Base-by-base conservation (phyloP, 1,140 invertebrate genomes). In the Drosophila tsacasi region DNA sequence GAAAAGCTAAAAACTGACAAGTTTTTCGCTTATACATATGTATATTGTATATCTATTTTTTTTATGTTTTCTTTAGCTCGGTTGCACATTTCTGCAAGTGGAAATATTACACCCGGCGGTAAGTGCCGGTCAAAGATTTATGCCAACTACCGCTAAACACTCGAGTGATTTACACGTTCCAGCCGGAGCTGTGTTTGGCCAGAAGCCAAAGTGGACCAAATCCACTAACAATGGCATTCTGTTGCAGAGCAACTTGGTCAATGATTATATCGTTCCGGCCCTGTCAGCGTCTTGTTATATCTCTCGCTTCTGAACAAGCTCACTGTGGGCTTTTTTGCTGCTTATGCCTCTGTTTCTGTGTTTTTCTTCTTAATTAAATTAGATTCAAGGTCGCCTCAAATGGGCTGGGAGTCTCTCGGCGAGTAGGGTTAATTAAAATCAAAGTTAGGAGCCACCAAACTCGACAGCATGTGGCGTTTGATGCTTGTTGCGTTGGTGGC, bases 281-380 rank as follows among this genome's bases (percentile, higher is more conserved):
- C 74, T 77, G 75, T 77, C 75, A 62, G 75, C 74, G 42, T 54
- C 46, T 32, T 60, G 69, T 69, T 72, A 71, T 59, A 57, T 73
- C 13, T 73, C 37, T 50, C n/a, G 67, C 69, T 73, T 73, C 69
- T 61, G 69, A 73, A 55, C 49, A 55, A 35, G 39, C 67, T 62
- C 32, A 47, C 63, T 66, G 64, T 81, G 39, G 50, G 19, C 55
- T 3, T 61, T 13, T 61, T 37, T 30, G 37, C 46, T 57, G 25
- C 59, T 27, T 59, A 49, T 63, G 23, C 44, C 57, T 40, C 49
- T 71, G 30, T 46, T 65, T 76, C 21, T 68, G 76, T 57, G 61
- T 87, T 82, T 76, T 60, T 77, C 72, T 89, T 73, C 58, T 78
- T 78, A 87, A 87, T 87, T 87, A 68, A 87, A 87, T 87, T 81